These are phyloP conservation scores for Anastatus disparis DNA, from an alignment of 1,140 invertebrate species.

Conservation along the genomic window DNA sequence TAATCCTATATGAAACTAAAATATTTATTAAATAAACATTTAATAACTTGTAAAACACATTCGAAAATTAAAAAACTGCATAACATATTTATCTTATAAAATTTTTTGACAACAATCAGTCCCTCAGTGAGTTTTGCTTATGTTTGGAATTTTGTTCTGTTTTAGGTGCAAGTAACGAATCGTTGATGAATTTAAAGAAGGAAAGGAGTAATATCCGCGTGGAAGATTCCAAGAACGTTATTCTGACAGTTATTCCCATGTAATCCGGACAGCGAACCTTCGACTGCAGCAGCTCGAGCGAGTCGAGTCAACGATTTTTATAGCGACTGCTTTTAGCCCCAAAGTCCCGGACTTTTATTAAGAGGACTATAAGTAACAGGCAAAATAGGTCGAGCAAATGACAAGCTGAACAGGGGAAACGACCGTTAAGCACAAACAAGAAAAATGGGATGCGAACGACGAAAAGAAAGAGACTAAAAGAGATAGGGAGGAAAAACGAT, in stretches of 20 bases:
- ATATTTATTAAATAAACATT: too few species aligned
- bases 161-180: conserved; percentile 5
- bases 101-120: conserved; percentile 6
- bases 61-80: too few species aligned
- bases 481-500: background rate
- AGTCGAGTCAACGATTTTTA: conserved; percentile 25
- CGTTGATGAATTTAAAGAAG: conserved; percentile 25
- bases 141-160: conserved; percentile 3
- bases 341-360: conserved; percentile 31
- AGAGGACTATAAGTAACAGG: conserved; percentile 40
- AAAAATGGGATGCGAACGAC: conserved; percentile 28
- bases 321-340: conserved; percentile 31
- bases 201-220: background rate
- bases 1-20: too few species aligned
- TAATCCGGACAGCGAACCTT: conserved; percentile 14
- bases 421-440: conserved; percentile 29
- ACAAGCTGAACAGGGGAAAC: conserved; percentile 29
- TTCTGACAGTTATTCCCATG: conserved; percentile 36
- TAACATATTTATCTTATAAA: too few species aligned
- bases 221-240: conserved; percentile 24
- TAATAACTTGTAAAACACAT: too few species aligned
- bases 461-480: conserved; percentile 19
- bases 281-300: background rate
- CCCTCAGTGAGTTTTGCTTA: background rate
- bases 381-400: conserved; percentile 35